These are phyloP conservation scores for Alligator sinensis DNA, from an alignment of 2,113 vertebrate species.

Conservation along the genomic window DNA sequence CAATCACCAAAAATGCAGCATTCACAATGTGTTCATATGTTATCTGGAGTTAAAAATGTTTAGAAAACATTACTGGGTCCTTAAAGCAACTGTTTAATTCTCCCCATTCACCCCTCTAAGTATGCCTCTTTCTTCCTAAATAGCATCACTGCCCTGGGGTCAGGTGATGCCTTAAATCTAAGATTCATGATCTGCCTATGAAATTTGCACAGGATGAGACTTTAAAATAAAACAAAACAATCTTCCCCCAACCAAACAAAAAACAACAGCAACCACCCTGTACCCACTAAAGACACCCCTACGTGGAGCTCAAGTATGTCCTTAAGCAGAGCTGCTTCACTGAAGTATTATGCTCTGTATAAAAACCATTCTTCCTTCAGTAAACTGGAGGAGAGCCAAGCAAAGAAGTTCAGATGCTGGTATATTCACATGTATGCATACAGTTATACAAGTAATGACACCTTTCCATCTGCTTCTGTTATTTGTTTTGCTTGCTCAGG, in stretches of 20 bases:
- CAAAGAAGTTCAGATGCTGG: neutral
- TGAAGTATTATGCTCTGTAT: neutral
- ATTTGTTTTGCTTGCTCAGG: constrained; percentile 40
- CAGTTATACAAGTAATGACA: constrained; percentile 37
- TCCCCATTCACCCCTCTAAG: neutral
- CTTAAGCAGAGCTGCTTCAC: neutral
- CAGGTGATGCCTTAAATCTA: too few relatives aligned
- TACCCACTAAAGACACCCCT: too few relatives aligned
- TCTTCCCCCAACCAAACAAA: too few relatives aligned
- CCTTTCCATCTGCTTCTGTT: constrained; percentile 40
- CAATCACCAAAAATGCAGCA: too few relatives aligned
- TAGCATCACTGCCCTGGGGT: neutral
- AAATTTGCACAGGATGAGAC: too few relatives aligned
- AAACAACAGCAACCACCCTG: too few relatives aligned
- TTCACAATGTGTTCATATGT: neutral
- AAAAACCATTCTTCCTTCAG: constrained; percentile 36
- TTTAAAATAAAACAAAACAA: too few relatives aligned
- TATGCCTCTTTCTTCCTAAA: neutral
- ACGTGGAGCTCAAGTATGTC: too few relatives aligned
- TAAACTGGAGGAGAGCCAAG: constrained; percentile 31
- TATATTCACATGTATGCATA: neutral
- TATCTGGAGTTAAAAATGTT: neutral
- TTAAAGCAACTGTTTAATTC: neutral
- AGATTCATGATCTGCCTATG: too few relatives aligned
- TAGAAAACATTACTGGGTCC: neutral